Base-by-base conservation (phyloP, 2,113 vertebrate genomes). In the Herpetotheres cachinnans region DNA sequence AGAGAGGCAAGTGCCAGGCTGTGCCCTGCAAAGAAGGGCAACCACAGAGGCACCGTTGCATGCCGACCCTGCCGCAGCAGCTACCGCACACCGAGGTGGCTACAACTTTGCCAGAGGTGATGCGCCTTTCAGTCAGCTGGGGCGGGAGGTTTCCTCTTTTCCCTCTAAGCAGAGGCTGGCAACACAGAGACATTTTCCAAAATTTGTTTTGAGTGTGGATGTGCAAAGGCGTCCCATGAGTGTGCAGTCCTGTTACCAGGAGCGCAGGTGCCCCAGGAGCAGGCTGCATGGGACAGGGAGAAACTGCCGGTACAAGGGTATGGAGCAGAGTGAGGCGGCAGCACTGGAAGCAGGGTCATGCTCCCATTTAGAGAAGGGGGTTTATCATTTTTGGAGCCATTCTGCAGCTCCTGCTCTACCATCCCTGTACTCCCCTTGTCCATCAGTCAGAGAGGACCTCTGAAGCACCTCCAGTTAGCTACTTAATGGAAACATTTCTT, bases 171-270 rank as follows among this genome's bases (percentile, higher is more conserved):
- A 69, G 27, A 58, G 61, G 44, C 52, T 50, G 38, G 19, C 26
- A 12, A 56, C 18, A 52, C 38, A 36, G 50, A 65, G 44, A 30
- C 20, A 38, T 50, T 76, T 34, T 40, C 44, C 6, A 3, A 67
- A 87, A 59, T 36, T 36, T 40, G 20, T 58, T 90, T 29, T 19
- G 54, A 76, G 76, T 17, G 19, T 34, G 40, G 36, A 22, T 2
- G 6, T 66, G n/a, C 42, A 54, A 47, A 74, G 20, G 34, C 13
- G 11, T 46, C 71, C 42, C 3, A 1, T 34, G 11, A 4, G 44
- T 3, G 5, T 4, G 0, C 1, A 2, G 54, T 47, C 4, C 40
- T 13, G 2, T 34, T 42, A 2, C 9, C 24, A 13, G 47, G 82
- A 71, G 44, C 13, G 4, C 32, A 56, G 26, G 4, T 30, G 44